These are phyloP conservation scores for Muntiacus muntjak DNA, from an alignment of 2,113 vertebrate genomes.

Conservation along the genomic window DNA sequence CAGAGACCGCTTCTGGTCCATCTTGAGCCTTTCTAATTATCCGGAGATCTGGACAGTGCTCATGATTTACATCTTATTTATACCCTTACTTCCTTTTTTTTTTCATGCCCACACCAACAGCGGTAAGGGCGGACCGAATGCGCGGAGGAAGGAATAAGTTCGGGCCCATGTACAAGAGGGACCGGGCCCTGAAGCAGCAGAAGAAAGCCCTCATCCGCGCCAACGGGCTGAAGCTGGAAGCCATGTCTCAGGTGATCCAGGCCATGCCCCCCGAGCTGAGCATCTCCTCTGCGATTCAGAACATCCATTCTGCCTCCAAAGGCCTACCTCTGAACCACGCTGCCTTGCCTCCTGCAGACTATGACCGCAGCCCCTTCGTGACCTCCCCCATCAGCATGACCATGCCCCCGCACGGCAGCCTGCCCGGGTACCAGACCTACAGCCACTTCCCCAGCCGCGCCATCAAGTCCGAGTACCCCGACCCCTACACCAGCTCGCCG, in stretches of 20 bases:
- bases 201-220: conserved; percentile 98
- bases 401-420: conserved; percentile 95
- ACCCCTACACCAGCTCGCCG: conserved; percentile 96
- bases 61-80: neutral
- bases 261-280: conserved; percentile 96
- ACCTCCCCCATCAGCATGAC: conserved; percentile 98
- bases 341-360: conserved; percentile 96
- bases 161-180: conserved; percentile 99
- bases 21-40: neutral
- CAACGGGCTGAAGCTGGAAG: conserved; percentile 97
- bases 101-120: conserved; percentile 71
- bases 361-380: conserved; percentile 96
- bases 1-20: neutral
- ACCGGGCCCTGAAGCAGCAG: conserved; percentile 97
- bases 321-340: conserved; percentile 97
- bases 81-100: neutral
- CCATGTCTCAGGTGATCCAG: conserved; percentile 98
- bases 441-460: conserved; percentile 96
- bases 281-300: conserved; percentile 97
- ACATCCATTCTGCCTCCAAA: conserved; percentile 97
- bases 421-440: conserved; percentile 96
- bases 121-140: conserved; percentile 97
- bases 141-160: conserved; percentile 98
- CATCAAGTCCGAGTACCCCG: conserved; percentile 99
- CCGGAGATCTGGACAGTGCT: neutral